A percentile compares a stretch with the other conserved stretches of the same genome.
phyloP scores from a whole-genome alignment of 2,113 vertebrate genomes.

The Melanerpes formicivorus region DNA sequence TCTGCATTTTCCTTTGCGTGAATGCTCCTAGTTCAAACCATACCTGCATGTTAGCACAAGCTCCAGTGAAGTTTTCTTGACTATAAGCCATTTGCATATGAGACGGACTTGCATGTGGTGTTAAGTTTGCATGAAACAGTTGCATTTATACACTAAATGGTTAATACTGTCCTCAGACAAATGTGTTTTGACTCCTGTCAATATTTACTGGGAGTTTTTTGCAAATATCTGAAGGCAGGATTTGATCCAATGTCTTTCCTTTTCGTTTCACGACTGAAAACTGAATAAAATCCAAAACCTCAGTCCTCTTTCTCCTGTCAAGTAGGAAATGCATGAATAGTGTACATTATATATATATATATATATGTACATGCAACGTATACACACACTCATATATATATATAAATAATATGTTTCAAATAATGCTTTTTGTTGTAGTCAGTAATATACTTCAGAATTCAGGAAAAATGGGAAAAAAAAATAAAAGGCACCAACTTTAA shows the following conservation, averaged over 20 bases:
- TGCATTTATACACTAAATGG: slow-evolving; percentile 69
- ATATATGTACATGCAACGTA: not conserved
- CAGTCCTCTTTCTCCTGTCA: slow-evolving; percentile 32
- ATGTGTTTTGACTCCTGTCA: slow-evolving; percentile 13
- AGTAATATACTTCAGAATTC: not conserved
- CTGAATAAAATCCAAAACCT: slow-evolving; percentile 44
- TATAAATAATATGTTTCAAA: not conserved
- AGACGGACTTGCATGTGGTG: slow-evolving; percentile 77
- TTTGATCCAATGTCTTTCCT: slow-evolving; percentile 42
- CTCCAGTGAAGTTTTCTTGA: slow-evolving; percentile 53
- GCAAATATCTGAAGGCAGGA: slow-evolving; percentile 22
- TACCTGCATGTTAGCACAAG: slow-evolving; percentile 79
- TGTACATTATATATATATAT: not conserved
- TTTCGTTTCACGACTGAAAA: slow-evolving; percentile 64
- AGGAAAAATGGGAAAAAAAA: not conserved
- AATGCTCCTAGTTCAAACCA: slow-evolving; percentile 67
- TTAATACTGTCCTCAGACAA: slow-evolving; percentile 24
- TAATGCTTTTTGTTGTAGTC: not conserved
- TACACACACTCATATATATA: not conserved
- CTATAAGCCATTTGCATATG: slow-evolving; percentile 71
- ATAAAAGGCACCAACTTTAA: not conserved
- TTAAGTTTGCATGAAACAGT: slow-evolving; percentile 84
- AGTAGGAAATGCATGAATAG: slow-evolving; percentile 35
- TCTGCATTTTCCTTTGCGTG: slow-evolving; percentile 73
- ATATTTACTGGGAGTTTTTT: not conserved